phyloP scores from a whole-genome alignment of 1,140 invertebrate genomes.

The Drosophila sp. region DNA sequence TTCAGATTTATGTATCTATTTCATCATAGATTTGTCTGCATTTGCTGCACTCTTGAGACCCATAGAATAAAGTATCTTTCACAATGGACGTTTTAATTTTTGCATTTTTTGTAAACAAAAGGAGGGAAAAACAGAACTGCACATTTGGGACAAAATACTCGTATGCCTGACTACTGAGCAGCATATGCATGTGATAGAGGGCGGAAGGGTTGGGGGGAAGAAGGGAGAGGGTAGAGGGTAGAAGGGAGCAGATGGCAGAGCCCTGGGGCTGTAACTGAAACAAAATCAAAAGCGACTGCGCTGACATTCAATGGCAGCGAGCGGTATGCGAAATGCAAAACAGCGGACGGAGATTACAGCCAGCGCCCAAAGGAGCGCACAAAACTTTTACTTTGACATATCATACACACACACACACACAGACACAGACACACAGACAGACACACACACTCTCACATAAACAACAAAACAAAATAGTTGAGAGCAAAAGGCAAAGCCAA shows the following conservation, averaged over 20 bases:
- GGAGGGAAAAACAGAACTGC: conserved; percentile 24
- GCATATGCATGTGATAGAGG: conserved; percentile 7
- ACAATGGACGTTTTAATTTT: conserved; percentile 43
- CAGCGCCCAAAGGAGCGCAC: conserved; percentile 67
- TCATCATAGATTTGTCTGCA: conserved; percentile 29
- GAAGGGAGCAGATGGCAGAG: conserved; percentile 9
- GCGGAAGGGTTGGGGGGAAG: not conserved
- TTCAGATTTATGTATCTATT: not conserved
- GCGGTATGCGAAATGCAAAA: conserved; percentile 63
- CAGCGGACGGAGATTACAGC: conserved; percentile 76
- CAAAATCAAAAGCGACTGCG: conserved; percentile 57
- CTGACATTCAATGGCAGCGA: conserved; percentile 57
- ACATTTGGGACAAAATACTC: conserved; percentile 72
- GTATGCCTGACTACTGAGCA: conserved; percentile 31
- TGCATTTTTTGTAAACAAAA: not conserved
- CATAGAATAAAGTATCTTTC: conserved; percentile 59
- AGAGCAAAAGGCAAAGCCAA: conserved; percentile 57
- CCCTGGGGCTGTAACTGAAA: conserved; percentile 41
- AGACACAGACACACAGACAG: conserved; percentile 17
- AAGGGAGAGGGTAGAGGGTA: not conserved
- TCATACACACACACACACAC: conserved; percentile 48
- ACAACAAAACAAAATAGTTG: conserved; percentile 56
- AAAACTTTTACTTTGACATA: conserved; percentile 79
- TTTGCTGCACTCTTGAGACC: conserved; percentile 49
- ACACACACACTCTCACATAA: conserved; percentile 3